Conservation (phyloP, 1,140 invertebrate species). For the Drosophila ficusphila region DNA sequence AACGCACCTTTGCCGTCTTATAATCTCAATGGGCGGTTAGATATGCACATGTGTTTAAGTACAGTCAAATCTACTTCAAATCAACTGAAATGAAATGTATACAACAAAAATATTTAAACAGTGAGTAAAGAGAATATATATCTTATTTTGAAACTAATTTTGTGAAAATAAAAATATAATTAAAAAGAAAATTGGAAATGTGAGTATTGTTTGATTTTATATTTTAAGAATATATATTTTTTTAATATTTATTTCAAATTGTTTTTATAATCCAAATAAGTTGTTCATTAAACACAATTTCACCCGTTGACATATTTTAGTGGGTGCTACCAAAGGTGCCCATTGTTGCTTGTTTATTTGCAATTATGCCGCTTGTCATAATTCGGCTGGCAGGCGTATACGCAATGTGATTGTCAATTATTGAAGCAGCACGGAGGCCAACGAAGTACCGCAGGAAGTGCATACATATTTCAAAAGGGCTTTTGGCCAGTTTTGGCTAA, state of each 20-base stretch:
- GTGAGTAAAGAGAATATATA: too few species aligned
- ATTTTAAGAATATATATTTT: not conserved
- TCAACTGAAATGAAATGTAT: not conserved
- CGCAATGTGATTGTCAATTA: conserved; percentile 55
- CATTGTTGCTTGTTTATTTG: conserved; percentile 59
- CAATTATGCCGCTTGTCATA: conserved; percentile 63
- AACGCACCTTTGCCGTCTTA: conserved; percentile 42
- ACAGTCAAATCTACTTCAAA: not conserved
- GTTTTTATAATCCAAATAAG: not conserved
- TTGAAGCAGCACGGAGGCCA: conserved; percentile 16
- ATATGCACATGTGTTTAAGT: conserved; percentile 15
- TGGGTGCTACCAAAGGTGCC: not conserved
- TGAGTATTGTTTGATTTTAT: too few species aligned
- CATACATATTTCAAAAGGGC: conserved; percentile 45
- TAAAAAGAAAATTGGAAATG: too few species aligned
- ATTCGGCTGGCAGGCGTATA: conserved; percentile 44
- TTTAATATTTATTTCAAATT: not conserved
- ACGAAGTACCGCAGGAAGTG: conserved; percentile 28
- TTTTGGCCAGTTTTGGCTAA: conserved; percentile 51
- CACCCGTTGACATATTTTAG: not conserved
- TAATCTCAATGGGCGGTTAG: conserved; percentile 26
- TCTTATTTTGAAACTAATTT: too few species aligned
- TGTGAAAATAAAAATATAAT: too few species aligned
- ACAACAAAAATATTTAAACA: not conserved
- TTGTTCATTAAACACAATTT: too few species aligned